Percentiles rank a stretch among this genome's conserved stretches.
Conservation (phyloP, 2,888 invertebrate genomes). For the Tachina grossa region DNA sequence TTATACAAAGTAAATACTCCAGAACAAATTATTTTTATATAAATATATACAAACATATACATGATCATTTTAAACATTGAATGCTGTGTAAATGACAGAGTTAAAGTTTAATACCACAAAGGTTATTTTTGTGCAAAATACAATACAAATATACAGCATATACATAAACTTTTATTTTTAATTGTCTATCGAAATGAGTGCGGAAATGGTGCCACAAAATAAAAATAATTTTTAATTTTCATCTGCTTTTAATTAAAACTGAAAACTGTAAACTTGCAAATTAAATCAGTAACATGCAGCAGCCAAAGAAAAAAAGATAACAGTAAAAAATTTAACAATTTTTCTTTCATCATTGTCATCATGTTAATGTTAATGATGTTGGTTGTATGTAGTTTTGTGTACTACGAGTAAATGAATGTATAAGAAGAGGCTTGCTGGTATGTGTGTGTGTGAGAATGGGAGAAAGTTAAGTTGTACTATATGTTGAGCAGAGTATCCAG, state of each 20-base stretch:
- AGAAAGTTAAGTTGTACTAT: conserved; percentile 53
- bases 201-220: conserved; percentile 57
- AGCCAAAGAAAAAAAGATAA: conserved; percentile 22
- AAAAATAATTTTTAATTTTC: conserved; percentile 73
- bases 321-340: conserved; percentile 33
- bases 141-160: conserved; percentile 23
- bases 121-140: conserved; percentile 32
- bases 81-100: conserved; percentile 47
- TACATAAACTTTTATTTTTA: neutral
- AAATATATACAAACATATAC: conserved; percentile 11
- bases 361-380: conserved; percentile 53
- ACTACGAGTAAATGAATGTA: neutral
- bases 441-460: conserved; percentile 9
- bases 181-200: conserved; percentile 25
- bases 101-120: conserved; percentile 55
- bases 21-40: conserved; percentile 25
- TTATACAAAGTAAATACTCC: conserved; percentile 47
- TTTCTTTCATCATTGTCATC: conserved; percentile 63
- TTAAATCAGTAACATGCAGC: conserved; percentile 70
- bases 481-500: conserved; percentile 47
- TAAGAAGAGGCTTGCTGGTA: neutral
- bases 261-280: conserved; percentile 77
- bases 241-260: conserved; percentile 81
- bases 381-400: neutral
- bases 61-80: neutral